Base-by-base conservation (phyloP, 2,888 invertebrate genomes). In the Platycheirus rosarum region DNA sequence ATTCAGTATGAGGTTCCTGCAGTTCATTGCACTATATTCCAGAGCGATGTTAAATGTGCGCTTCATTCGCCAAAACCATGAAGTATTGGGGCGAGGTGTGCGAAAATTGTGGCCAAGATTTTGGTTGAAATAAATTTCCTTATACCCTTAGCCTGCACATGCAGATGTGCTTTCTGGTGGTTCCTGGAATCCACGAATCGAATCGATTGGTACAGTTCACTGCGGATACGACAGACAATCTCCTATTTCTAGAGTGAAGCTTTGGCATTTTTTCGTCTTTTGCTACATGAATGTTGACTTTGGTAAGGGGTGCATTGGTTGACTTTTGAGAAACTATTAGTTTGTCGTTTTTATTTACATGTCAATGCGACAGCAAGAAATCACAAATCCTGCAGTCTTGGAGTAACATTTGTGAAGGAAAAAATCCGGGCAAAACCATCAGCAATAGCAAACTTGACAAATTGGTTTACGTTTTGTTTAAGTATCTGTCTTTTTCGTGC, bases 71-170 rank as follows among this genome's bases (percentile, higher is more conserved):
- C 8, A 42, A 8, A 16, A 71, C 46, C 5, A 40, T 53, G 8
- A 9, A 8, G 23, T 1, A 40, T 16, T 9, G 11, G 1, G 11
- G 26, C 3, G n/a, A 18, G 16, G 23, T 48, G 29, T 62, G 23
- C 9, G 57, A 57, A 51, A 60, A 13, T 26, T 23, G 51, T 53
- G 71, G 29, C 66, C 48, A 55, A 32, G 55, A 57, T 66, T 66
- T 60, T 44, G 75, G 68, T 44, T 75, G 44, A 60, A 68, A 75
- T 68, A 74, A 74, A 68, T 68, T 51, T 60, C 7, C 44, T 16
- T 55, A 16, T 26, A 55, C 74, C 55, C 57, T 57, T 53, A 23
- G 44, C 23, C 53, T 35, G 13, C 37, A 13, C 40, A 5, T 35
- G 44, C 53, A 57, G 55, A 66, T 66, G 49, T 18, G 20, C 23